Base-by-base conservation (phyloP, 2,888 invertebrate species). In the Abscondita cerata region DNA sequence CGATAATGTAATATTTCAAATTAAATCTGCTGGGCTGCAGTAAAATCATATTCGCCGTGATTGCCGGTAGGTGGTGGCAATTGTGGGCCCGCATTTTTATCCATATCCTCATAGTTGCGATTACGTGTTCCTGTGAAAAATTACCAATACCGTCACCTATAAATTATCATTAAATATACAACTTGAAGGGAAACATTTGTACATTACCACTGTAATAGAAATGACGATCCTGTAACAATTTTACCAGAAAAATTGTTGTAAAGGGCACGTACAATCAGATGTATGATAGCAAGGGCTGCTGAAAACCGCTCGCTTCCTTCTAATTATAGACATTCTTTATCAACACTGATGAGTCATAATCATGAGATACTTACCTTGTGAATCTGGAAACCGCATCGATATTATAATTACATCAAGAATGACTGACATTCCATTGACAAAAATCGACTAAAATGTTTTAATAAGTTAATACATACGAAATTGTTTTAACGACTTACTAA, bases 61-160 rank as follows among this genome's bases (percentile, higher is more conserved):
- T 46, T 50, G 16, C 34, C 33, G 11, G 18, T 41, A 3, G 52
- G 15, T 15, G 33, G 55, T 9, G 57, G 9, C 15, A 57, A 53
- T 8, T 50, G 1, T 16, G 64, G 47, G 0, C 44, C 41, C 0
- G 36, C 40, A 20, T 46, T 55, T 33, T 52, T 62, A 56, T 65
- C 65, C 55, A 65, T 65, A 51, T 65, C 65, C 38, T 65, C 65
- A 16, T 65, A 65, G 33, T 40, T 65, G 19, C 33, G 54, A 20
- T 41, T 62, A 34, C 65, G 52, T 11, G 58, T 19, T n/a, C 62
- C 41, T 4, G 59, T 33, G 47, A 65, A 65, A 65, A 36, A 20
- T 62, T 60, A 12, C 48, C 59, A 11, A 56, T 47, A 2, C 47
- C 47, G 11, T 19, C 18, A 50, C 57, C 57, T 58, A 53, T 1